phyloP scores from a whole-genome alignment of 2,888 invertebrate species.

The Ornithoptera priamus region DNA sequence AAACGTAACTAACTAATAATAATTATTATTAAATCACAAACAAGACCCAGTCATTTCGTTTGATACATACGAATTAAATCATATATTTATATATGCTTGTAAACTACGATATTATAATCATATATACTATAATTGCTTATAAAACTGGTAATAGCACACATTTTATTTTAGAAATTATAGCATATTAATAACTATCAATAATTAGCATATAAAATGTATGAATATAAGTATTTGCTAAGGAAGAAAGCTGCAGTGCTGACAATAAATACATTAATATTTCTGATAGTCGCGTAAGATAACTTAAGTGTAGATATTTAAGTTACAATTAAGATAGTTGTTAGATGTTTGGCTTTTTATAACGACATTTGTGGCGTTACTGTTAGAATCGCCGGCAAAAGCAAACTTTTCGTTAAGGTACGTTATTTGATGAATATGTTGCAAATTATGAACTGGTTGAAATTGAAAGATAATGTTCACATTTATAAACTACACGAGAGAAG shows the following conservation, averaged over 20 bases:
- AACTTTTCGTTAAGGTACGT: too few relatives aligned
- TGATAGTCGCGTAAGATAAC: neutral
- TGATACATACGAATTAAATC: too few relatives aligned
- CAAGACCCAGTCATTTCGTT: too few relatives aligned
- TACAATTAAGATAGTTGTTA: neutral
- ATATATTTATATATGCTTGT: neutral
- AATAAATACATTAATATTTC: conserved; percentile 14
- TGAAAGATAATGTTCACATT: too few relatives aligned
- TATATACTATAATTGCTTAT: neutral
- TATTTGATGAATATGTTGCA: too few relatives aligned
- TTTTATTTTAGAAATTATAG: neutral
- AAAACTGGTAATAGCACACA: too few relatives aligned
- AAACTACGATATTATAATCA: neutral
- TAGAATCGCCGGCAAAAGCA: too few relatives aligned
- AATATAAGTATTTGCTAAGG: conserved; percentile 32
- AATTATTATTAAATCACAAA: too few relatives aligned
- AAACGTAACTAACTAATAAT: too few relatives aligned
- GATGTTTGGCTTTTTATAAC: neutral
- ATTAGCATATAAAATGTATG: neutral
- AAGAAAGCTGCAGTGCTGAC: conserved; percentile 26
- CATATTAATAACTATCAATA: neutral
- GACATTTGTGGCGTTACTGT: too few relatives aligned
- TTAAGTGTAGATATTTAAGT: neutral
- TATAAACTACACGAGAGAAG: too few relatives aligned
- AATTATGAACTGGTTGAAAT: too few relatives aligned